Evolutionary conservation across 2,113 vertebrate species (phyloP).

Genomic region (Gymnarchus niloticus): DNA sequence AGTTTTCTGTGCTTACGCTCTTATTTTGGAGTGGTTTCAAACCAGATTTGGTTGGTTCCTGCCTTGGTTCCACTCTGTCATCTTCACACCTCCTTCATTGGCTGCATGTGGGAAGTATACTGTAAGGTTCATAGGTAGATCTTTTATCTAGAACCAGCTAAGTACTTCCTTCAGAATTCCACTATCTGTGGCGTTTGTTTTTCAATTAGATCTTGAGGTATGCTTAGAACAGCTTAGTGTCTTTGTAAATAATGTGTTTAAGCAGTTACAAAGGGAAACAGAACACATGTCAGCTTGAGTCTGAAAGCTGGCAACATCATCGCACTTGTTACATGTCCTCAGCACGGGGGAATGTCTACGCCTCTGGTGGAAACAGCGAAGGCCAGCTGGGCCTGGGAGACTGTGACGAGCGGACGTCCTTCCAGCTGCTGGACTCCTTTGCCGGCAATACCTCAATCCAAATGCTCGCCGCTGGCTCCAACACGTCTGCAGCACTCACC

Average conservation of each 20-base stretch:
- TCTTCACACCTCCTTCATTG: too few species aligned
- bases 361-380: constrained; percentile 84
- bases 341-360: constrained; percentile 75
- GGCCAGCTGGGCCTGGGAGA: constrained; percentile 90
- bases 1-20: background rate
- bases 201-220: background rate
- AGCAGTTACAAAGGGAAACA: too few species aligned
- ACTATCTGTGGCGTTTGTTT: background rate
- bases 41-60: background rate
- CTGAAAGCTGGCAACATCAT: background rate
- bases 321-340: background rate
- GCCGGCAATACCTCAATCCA: constrained; percentile 67
- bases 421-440: constrained; percentile 75
- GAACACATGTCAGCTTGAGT: too few species aligned
- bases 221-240: background rate
- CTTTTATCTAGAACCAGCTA: background rate
- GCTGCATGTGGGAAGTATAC: background rate
- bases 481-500: constrained; percentile 85
- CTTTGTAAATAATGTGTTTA: too few species aligned
- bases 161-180: background rate
- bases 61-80: background rate
- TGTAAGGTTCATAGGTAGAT: background rate
- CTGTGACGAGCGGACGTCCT: constrained; percentile 75
- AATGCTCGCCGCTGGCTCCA: constrained; percentile 86
- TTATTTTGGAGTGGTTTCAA: background rate